Evolutionary conservation across 2,113 vertebrate genomes (phyloP), one percentile per base, ranked within the genome.

Genomic region (Labeo rohita): DNA sequence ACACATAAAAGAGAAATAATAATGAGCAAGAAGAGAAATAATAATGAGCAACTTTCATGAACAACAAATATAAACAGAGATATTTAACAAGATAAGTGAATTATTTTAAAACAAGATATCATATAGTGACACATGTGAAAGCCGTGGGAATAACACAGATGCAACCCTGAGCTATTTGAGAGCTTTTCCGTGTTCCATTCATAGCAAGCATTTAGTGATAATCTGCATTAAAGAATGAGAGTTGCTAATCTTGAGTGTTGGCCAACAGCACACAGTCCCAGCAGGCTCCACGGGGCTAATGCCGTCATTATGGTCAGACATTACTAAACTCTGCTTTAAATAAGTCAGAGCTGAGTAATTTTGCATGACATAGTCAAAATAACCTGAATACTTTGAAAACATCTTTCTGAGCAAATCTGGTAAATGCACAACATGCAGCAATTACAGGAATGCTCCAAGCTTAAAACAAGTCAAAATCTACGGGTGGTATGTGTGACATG

Each of bases 241-340:
- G 66, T 84, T 63, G 56, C 90, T 94, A 91, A 93, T 93, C 92
- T 90, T 89, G 84, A 85, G 88, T 88, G 87, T 81, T 77, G 73
- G 88, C 90, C 89, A 92, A 91, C 90, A 90, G 85, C 79, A 23
- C 74, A 76, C 82, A 83, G 87, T 8, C 80, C 86, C 84, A 85
- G 77, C 61, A 12, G 2, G 8, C 21, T 77, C 10, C 68, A 56
- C 56, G 85, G 52, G 18, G 66, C 81, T 73, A 65, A 65, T 65
- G n/a, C 43, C 15, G 43, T 47, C 78, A 65, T 65, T 65, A 80
- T 18, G n/a, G 39, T 65, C 79, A 16, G 59, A 16, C 4, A 34
- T 70, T n/a, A 82, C 65, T 70, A 4, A 70, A 70, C 80, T 52
- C 28, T 70, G 63, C 47, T 82, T n/a, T 82, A 70, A 52, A 34